Base-by-base conservation (phyloP, 2,888 invertebrate species). In the Odontocerum albicorne region DNA sequence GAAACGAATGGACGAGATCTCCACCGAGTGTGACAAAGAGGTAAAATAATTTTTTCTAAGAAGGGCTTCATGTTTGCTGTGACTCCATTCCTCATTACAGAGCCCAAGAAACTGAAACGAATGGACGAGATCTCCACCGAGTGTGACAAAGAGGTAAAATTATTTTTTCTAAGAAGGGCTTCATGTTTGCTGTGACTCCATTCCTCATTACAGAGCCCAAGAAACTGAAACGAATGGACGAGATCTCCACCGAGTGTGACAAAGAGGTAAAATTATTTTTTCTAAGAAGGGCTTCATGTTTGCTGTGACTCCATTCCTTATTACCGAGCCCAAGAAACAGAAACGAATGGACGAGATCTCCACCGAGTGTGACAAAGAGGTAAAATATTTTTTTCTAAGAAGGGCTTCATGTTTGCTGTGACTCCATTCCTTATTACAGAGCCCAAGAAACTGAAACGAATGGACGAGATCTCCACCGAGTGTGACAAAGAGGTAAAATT, bases 401-500 rank as follows among this genome's bases (percentile, higher is more conserved):
- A 56, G 4, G 77, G 77, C 1, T 77, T 77, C 64, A 66, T 76
- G 68, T 67, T 70, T 1, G 68, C 71, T 0, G 68, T 77, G 1
- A 66, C 70, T 15, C 77, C 77, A 0, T 66, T 77, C 3, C 71
- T 77, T 1, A 70, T 77, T 51, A 66, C 66, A 20, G 72, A 73
- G 58, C 72, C 69, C 58, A 75, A 74, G 65, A 76, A 75, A 65
- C 44, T 75, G 62, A 73, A 72, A 17, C 76, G 75, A 61, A 75
- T 77, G 76, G 73, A 69, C 52, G 66, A 64, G 7, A 74, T 77
- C 3, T 68, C 77, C 0, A 75, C 74, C 49, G 73, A 70, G 50
- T 77, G 77, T 57, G 76, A 77, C 15, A 72, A 68, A 60, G 77
- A 77, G 71, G 77, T n/a, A n/a, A n/a, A n/a, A n/a, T n/a, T n/a